These are phyloP conservation scores for Polydrusus pterygomalis DNA, from an alignment of 2,888 invertebrate species.

Conservation along the genomic window DNA sequence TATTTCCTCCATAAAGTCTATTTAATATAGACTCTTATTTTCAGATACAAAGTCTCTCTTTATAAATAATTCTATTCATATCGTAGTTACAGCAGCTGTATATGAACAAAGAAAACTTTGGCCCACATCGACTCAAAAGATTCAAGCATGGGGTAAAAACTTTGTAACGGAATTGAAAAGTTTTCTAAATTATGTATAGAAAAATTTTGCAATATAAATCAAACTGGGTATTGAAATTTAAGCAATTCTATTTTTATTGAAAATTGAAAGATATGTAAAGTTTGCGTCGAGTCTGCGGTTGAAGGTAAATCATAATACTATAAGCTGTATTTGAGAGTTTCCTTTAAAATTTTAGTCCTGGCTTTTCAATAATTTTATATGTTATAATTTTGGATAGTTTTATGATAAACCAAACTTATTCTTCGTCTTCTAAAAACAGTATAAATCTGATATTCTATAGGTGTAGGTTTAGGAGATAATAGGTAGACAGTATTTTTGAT, in stretches of 20 bases:
- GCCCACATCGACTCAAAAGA: slow-evolving; percentile 35
- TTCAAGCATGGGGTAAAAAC: slow-evolving; percentile 31
- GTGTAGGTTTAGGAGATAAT: too few relatives aligned
- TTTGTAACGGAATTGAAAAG: slow-evolving; percentile 52
- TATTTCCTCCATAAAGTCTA: neutral
- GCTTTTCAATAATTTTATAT: neutral
- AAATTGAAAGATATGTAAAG: slow-evolving; percentile 58
- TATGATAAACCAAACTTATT: too few relatives aligned
- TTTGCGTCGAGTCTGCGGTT: slow-evolving; percentile 45
- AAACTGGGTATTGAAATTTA: slow-evolving; percentile 57
- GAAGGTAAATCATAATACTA: slow-evolving; percentile 53
- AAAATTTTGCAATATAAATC: slow-evolving; percentile 53
- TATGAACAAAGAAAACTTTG: slow-evolving; percentile 36
- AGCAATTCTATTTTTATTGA: slow-evolving; percentile 59
- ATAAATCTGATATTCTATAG: too few relatives aligned
- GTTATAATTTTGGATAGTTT: neutral
- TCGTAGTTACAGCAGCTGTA: slow-evolving; percentile 39
- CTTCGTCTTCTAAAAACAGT: too few relatives aligned
- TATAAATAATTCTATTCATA: slow-evolving; percentile 44
- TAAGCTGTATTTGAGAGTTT: slow-evolving; percentile 43
- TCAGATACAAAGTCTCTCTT: slow-evolving; percentile 12
- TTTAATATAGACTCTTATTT: slow-evolving; percentile 23
- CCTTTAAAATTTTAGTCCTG: slow-evolving; percentile 29
- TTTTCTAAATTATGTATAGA: slow-evolving; percentile 54
- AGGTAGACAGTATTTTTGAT: too few relatives aligned